These are phyloP conservation scores for Etheostoma cragini DNA, from an alignment of 2,113 vertebrate genomes.

Conservation along the genomic window DNA sequence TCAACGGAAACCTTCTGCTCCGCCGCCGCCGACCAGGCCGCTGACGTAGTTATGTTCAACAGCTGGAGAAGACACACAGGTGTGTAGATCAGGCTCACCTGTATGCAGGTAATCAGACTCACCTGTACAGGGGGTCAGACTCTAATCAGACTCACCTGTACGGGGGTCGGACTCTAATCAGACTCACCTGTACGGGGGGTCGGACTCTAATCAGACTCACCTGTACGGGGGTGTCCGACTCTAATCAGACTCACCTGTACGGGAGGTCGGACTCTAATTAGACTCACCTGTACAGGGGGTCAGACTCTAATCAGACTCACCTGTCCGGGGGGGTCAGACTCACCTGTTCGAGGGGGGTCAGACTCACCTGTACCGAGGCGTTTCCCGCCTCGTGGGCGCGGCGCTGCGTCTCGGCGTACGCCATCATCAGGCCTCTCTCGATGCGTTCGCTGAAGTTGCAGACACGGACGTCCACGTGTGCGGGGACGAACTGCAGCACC, in stretches of 20 bases:
- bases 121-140: slow-evolving; percentile 85
- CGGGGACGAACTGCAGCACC: slow-evolving; percentile 95
- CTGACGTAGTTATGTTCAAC: slow-evolving; percentile 87
- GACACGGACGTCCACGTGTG: slow-evolving; percentile 88
- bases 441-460: slow-evolving; percentile 93
- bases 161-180: background rate
- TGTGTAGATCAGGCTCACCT: background rate
- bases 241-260: too few relatives aligned
- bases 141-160: too few relatives aligned
- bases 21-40: slow-evolving; percentile 7
- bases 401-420: slow-evolving; percentile 86
- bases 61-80: slow-evolving; percentile 80
- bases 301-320: too few relatives aligned
- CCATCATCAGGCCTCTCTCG: slow-evolving; percentile 90
- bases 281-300: too few relatives aligned
- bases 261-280: too few relatives aligned
- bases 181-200: slow-evolving; percentile 89
- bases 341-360: background rate
- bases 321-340: background rate
- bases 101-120: slow-evolving; percentile 34
- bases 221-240: too few relatives aligned
- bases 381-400: slow-evolving; percentile 84
- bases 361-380: slow-evolving; percentile 89
- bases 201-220: too few relatives aligned
- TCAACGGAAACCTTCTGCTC: slow-evolving; percentile 89